These are phyloP conservation scores for Lepus europaeus DNA, from an alignment of 2,113 vertebrate species.

Conservation along the genomic window DNA sequence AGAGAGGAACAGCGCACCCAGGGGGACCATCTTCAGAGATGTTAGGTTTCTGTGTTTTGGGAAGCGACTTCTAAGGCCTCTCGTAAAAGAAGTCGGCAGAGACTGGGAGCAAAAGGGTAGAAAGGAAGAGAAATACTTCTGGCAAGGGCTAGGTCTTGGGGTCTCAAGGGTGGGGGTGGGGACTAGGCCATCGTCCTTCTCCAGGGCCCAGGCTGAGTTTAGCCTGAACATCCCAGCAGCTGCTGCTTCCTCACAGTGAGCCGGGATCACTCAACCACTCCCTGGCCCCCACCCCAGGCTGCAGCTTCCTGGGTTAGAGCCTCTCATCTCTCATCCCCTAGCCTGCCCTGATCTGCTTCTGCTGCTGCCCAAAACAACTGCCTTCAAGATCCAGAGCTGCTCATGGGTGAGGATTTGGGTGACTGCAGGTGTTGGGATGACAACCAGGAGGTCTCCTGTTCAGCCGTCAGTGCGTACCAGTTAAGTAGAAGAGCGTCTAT, in stretches of 20 bases:
- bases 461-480: not conserved
- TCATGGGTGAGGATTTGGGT: constrained; percentile 36
- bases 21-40: constrained; percentile 46
- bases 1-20: constrained; percentile 60
- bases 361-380: constrained; percentile 52
- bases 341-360: not conserved
- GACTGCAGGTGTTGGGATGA: not conserved
- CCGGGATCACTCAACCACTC: constrained; percentile 8
- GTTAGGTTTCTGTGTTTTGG: constrained; percentile 53
- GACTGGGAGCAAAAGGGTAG: not conserved
- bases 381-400: constrained; percentile 43
- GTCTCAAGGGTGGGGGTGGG: not conserved
- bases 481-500: not conserved
- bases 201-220: constrained; percentile 1
- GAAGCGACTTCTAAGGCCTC: constrained; percentile 52
- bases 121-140: not conserved
- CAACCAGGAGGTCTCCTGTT: not conserved
- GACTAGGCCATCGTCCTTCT: constrained; percentile 21
- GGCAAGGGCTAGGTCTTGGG: not conserved
- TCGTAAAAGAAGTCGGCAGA: constrained; percentile 56
- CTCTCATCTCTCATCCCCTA: not conserved
- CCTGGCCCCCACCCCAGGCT: not conserved
- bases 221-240: constrained; percentile 19
- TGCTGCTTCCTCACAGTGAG: constrained; percentile 47
- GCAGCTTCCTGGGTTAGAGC: constrained; percentile 43